Evolutionary conservation across 2,113 vertebrate genomes (phyloP).

Genomic region (Microtus montanus): DNA sequence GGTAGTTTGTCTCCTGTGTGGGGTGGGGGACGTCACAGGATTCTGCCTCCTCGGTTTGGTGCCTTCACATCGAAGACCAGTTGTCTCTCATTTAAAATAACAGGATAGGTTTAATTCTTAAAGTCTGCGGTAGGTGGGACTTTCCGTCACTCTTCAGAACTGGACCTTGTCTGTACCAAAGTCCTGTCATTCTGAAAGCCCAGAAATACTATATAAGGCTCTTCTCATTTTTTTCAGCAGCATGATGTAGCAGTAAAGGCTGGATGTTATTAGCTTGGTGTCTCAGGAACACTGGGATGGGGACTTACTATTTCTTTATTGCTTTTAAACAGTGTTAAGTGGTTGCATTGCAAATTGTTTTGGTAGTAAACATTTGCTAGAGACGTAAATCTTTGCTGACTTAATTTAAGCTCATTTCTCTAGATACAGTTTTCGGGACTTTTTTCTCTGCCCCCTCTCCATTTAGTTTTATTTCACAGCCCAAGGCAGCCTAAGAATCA

Average conservation of each 20-base stretch:
- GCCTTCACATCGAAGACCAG: neutral
- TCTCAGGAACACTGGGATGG: neutral
- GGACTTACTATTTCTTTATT: neutral
- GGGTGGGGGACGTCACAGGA: neutral
- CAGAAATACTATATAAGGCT: neutral
- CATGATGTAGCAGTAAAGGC: neutral
- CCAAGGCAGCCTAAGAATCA: neutral
- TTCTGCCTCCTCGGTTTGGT: neutral
- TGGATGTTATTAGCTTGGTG: neutral
- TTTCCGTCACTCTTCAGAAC: neutral
- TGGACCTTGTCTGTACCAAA: neutral
- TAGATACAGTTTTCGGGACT: conserved; percentile 24
- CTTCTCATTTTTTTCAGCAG: neutral
- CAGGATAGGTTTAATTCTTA: conserved; percentile 6
- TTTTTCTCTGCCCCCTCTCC: neutral
- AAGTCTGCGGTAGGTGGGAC: neutral
- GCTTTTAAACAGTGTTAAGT: neutral
- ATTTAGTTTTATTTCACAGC: neutral
- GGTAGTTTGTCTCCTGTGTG: neutral
- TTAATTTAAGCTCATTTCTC: neutral
- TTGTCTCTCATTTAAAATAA: neutral
- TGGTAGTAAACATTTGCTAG: conserved; percentile 45
- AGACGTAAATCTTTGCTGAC: conserved; percentile 36
- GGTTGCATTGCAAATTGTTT: conserved; percentile 43
- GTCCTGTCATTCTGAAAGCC: conserved; percentile 8